Evolutionary conservation across 2,888 invertebrate species (phyloP).

Genomic region (Lymantria dispar): DNA sequence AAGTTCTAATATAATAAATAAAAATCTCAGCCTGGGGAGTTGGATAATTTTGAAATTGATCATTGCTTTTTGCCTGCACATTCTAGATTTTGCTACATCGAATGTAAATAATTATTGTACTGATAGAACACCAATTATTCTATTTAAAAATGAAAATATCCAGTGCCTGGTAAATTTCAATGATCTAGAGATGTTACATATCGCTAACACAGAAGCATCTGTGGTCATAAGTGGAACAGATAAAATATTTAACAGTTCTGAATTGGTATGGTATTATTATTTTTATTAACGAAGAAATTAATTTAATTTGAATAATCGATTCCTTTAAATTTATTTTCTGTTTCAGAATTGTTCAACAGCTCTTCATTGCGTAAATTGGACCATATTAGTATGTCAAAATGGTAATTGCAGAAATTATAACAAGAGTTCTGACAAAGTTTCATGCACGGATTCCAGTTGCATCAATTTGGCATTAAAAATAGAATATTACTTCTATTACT

Average conservation of each 20-base stretch:
- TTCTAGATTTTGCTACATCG: slow-evolving; percentile 62
- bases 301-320: neutral
- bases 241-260: slow-evolving; percentile 45
- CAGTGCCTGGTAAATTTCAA: slow-evolving; percentile 57
- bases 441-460: slow-evolving; percentile 56
- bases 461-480: slow-evolving; percentile 55
- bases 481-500: slow-evolving; percentile 61
- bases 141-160: slow-evolving; percentile 53
- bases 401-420: slow-evolving; percentile 49
- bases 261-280: slow-evolving; percentile 43
- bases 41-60: too few relatives aligned
- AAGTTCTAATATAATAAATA: too few relatives aligned
- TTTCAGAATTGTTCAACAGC: slow-evolving; percentile 70
- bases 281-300: neutral
- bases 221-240: slow-evolving; percentile 55
- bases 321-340: neutral
- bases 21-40: too few relatives aligned
- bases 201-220: slow-evolving; percentile 50
- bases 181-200: slow-evolving; percentile 65
- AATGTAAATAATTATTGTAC: slow-evolving; percentile 59
- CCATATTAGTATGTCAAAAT: slow-evolving; percentile 50
- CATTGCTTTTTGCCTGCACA: too few relatives aligned
- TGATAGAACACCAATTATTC: slow-evolving; percentile 51
- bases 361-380: slow-evolving; percentile 65
- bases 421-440: slow-evolving; percentile 51